phyloP scores from a whole-genome alignment of 2,888 invertebrate species.

The Cephus runcator region DNA sequence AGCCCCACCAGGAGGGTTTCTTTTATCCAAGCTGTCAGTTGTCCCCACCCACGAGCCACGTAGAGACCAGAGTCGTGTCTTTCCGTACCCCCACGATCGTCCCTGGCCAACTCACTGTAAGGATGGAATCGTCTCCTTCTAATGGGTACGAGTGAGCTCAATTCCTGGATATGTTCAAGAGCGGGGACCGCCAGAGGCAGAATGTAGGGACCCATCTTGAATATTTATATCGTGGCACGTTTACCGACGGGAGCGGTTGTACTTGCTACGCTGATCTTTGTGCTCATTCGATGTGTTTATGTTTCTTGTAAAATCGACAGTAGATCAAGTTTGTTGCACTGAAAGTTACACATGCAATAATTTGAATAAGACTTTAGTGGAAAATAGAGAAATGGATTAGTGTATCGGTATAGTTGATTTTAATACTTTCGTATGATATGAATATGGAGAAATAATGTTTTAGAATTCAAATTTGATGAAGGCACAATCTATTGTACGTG shows the following conservation, averaged over 20 bases:
- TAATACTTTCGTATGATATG: background rate
- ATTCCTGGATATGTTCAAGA: background rate
- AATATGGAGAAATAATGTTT: background rate
- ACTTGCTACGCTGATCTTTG: constrained; percentile 18
- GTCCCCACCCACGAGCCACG: constrained; percentile 40
- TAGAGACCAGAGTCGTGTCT: background rate
- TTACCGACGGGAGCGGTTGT: constrained; percentile 12
- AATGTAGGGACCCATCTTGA: constrained; percentile 44
- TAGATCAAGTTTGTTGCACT: background rate
- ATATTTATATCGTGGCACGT: constrained; percentile 51
- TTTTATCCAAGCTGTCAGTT: constrained; percentile 42
- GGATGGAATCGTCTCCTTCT: background rate
- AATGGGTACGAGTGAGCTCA: background rate
- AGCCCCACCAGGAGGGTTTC: constrained; percentile 34
- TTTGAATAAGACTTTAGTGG: background rate
- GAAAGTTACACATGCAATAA: background rate
- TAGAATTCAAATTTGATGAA: background rate
- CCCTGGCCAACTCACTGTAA: background rate
- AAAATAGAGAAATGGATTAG: background rate
- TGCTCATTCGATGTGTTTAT: constrained; percentile 2
- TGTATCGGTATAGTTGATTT: background rate
- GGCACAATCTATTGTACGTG: background rate
- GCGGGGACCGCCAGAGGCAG: constrained; percentile 14
- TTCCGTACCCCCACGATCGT: background rate
- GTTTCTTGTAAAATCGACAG: background rate